Base-by-base conservation (phyloP, 2,797 vertebrate species). In the Anomalospiza imberbis region DNA sequence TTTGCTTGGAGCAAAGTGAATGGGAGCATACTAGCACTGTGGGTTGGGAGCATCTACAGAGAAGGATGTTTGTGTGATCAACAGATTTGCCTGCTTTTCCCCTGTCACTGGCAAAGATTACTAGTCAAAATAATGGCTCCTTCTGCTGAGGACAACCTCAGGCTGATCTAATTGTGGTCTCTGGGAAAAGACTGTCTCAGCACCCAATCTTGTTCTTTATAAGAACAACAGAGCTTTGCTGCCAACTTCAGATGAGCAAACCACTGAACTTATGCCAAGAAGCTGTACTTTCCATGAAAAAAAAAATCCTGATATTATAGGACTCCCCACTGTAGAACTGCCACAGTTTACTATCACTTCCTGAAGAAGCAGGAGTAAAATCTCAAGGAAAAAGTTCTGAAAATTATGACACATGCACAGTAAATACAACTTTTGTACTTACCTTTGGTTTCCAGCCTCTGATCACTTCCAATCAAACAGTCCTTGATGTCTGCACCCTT, bases 401-500 rank as follows among this genome's bases (percentile, higher is more conserved):
- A 48, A 72, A 85, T 13, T 1, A 77, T 75, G 85, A 88, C 29
- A 85, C 78, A 92, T 26, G 57, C 13, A n/a, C 66, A 81, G 82
- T 72, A 81, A 73, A 87, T 40, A 82, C 47, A 81, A 16, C 20
- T 94, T 32, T 17, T 73, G 44, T 58, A 58, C 97, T 98, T 97
- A 98, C 98, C 98, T 97, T 97, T 98, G 72, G 98, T 88, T 94
- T 99, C 98, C 60, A 99, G 98, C 51, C 74, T 97, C 93, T 99
- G 99, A 79, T 98, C 98, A 2, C 97, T 98, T 88, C 99, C 99
- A 96, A 99, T 98, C 88, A 99, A 98, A 95, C 99, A 99, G 97
- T 99, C 98, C 92, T 98, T 99, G 92, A 99, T 98, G 94, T 99
- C 99, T 13, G 99, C 98, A 78, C 99, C 99, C 85, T 98, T 98